Evolutionary conservation across 2,888 invertebrate species (phyloP).

Genomic region (Lithophane semibrunnea): DNA sequence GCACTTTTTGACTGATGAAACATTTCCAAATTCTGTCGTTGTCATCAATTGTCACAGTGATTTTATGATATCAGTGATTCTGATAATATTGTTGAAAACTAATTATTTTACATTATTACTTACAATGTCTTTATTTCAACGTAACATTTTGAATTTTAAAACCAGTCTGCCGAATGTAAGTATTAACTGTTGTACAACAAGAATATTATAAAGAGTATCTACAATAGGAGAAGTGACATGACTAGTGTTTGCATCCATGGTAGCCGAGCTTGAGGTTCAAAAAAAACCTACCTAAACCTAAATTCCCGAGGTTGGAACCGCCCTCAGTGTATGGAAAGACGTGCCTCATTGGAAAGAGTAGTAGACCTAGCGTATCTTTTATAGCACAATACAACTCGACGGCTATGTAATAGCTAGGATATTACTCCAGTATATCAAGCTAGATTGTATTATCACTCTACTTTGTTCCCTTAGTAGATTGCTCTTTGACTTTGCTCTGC

Average conservation of each 20-base stretch:
- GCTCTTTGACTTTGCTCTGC: background rate
- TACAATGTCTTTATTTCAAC: conserved; percentile 47
- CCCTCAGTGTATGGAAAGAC: background rate
- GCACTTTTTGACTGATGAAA: background rate
- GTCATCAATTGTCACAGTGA: conserved; percentile 27
- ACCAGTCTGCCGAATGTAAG: conserved; percentile 64
- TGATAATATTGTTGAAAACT: conserved; percentile 2
- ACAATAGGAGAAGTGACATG: background rate
- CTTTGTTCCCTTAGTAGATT: background rate
- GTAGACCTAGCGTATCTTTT: background rate
- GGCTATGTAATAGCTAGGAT: background rate
- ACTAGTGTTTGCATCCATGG: background rate
- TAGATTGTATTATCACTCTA: background rate
- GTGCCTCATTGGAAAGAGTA: background rate
- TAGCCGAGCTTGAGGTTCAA: background rate
- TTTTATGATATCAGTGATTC: background rate
- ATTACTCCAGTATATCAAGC: background rate
- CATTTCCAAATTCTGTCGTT: background rate
- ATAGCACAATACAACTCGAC: background rate
- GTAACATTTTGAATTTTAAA: conserved; percentile 61
- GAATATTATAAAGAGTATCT: background rate
- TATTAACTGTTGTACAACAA: conserved; percentile 8
- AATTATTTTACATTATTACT: background rate
- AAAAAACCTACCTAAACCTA: too few species aligned
- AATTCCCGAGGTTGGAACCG: background rate